Conservation (phyloP, 2,113 vertebrate species). For the Dinomys branickii region DNA sequence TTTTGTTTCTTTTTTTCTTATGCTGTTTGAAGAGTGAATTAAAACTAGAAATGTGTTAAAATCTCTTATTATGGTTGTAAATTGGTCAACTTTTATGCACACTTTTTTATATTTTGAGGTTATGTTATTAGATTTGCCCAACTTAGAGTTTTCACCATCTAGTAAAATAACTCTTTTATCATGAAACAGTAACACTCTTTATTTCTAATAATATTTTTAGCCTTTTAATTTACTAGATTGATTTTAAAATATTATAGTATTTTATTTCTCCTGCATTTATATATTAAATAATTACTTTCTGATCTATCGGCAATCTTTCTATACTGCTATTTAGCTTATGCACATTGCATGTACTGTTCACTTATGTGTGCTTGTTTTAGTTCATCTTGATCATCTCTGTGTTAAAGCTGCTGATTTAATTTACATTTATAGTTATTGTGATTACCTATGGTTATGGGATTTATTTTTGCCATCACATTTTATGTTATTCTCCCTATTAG, state of each 20-base stretch:
- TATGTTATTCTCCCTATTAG: not conserved
- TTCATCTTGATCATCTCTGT: not conserved
- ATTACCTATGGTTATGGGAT: not conserved
- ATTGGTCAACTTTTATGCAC: not conserved
- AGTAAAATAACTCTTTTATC: not conserved
- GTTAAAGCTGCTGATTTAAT: not conserved
- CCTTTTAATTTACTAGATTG: not conserved
- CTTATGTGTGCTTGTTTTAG: not conserved
- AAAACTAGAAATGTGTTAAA: not conserved
- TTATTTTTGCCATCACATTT: not conserved
- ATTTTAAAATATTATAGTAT: not conserved
- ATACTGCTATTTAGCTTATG: not conserved
- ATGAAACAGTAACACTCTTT: not conserved
- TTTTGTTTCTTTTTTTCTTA: not conserved
- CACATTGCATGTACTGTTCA: not conserved
- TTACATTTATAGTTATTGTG: conserved; percentile 7
- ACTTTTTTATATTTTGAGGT: not conserved
- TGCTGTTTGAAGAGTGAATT: not conserved
- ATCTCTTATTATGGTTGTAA: not conserved
- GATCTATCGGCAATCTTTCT: not conserved
- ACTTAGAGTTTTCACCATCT: not conserved
- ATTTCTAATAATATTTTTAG: not conserved
- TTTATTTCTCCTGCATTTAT: not conserved
- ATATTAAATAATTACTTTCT: not conserved
- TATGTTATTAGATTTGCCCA: not conserved